Evolutionary conservation across 2,113 vertebrate genomes (phyloP), one percentile per base, ranked within the genome.

Genomic region (Lagopus leucura): DNA sequence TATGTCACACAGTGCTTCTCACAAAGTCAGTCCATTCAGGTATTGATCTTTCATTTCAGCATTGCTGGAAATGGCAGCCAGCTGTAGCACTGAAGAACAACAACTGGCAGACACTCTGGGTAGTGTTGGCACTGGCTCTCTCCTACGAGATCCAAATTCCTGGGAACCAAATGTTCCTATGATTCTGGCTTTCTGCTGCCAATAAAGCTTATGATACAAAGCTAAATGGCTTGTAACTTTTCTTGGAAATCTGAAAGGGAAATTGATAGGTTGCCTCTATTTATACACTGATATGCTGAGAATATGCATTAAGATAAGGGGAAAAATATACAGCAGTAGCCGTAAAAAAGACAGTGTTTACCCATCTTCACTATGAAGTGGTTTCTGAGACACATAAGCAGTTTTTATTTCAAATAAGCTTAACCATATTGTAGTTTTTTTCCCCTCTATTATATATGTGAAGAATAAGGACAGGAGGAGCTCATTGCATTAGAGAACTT

Each of bases 131-230:
- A 97, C 90, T 13, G 79, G 84, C 43, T 84, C 85, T 92, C 93
- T 89, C 91, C 96, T 94, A 79, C 0, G 15, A 95, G 95, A 97
- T 97, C 97, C 97, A 97, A 97, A 97, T 97, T 97, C 97, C 97
- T 97, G 96, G 96, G 97, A 97, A 98, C 97, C 96, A 97, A 98
- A 97, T 98, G 97, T 97, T 98, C 97, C 97, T 96, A 96, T 96
- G 97, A 97, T 97, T 97, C 97, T 94, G 92, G 90, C 96, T 97
- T 97, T 96, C 95, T 97, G 91, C 94, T 98, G 98, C 97, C 98
- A 97, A 95, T 95, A 97, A 96, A 97, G 96, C 97, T 96, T 85
- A 96, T 94, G 97, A 97, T 97, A 97, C 96, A 97, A 97, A 97
- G 94, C 96, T 97, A 97, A 98, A 97, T 98, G 97, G 97, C 96